Evolutionary conservation across 2,113 vertebrate genomes (phyloP).

Genomic region (Campylorhamphus procurvoides): DNA sequence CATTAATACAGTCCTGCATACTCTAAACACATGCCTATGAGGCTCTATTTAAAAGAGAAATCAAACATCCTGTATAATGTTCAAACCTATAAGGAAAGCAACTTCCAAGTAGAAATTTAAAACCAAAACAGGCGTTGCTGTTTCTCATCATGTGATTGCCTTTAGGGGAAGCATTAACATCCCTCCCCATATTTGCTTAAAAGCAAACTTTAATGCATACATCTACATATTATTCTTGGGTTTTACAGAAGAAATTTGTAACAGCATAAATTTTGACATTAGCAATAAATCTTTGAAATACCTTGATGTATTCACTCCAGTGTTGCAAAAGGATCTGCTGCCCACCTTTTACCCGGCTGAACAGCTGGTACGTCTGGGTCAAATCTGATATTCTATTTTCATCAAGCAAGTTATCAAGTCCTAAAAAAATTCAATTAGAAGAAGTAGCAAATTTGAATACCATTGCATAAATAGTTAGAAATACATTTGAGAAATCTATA

Average conservation of each 20-base stretch:
- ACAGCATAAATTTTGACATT: not conserved
- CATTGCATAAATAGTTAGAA: not conserved
- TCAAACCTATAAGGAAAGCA: not conserved
- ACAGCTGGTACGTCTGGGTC: slow-evolving; percentile 82
- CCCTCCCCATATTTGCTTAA: not conserved
- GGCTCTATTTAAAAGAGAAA: not conserved
- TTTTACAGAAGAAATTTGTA: not conserved
- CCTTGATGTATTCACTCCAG: slow-evolving; percentile 87
- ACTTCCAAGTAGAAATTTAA: not conserved
- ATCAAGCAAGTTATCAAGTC: slow-evolving; percentile 80
- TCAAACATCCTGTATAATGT: not conserved
- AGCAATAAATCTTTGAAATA: slow-evolving; percentile 34
- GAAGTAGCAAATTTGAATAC: not conserved
- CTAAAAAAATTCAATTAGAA: slow-evolving; percentile 23
- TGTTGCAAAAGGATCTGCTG: slow-evolving; percentile 80
- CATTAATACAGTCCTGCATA: not conserved
- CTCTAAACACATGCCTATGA: not conserved
- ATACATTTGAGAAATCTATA: not conserved
- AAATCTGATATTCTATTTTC: slow-evolving; percentile 82
- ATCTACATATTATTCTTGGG: not conserved
- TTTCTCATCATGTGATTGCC: not conserved
- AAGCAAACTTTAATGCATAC: not conserved
- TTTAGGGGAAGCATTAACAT: not conserved
- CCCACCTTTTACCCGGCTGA: slow-evolving; percentile 80
- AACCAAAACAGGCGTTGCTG: not conserved